phyloP scores from a whole-genome alignment of 2,113 vertebrate species.

The Choloepus hoffmanni region DNA sequence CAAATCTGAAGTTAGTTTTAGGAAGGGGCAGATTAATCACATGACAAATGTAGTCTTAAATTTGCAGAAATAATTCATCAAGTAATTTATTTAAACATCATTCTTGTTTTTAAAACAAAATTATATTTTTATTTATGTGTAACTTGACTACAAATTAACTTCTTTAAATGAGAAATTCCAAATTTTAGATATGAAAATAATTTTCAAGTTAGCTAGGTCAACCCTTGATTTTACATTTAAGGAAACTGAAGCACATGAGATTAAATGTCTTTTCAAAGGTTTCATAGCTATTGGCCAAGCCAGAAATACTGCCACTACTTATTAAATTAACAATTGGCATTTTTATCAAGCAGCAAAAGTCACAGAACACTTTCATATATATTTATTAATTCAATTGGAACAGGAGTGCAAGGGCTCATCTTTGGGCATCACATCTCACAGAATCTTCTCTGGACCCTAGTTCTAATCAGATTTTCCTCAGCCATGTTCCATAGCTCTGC shows the following conservation, averaged over 20 bases:
- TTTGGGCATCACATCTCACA: fast-evolving
- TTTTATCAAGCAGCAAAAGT: neutral
- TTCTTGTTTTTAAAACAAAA: neutral
- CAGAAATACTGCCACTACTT: neutral
- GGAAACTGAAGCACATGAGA: neutral
- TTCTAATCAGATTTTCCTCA: fast-evolving
- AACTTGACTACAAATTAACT: neutral
- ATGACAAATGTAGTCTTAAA: neutral
- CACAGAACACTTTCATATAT: neutral
- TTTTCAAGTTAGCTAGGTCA: neutral
- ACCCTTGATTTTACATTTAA: neutral
- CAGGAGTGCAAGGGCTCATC: too few relatives aligned
- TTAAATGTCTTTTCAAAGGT: neutral
- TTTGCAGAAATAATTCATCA: neutral
- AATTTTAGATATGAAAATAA: neutral
- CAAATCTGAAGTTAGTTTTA: neutral
- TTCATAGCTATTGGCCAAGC: neutral
- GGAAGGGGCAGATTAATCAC: neutral
- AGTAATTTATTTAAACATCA: neutral
- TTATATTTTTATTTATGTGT: neutral
- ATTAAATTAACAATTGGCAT: fast-evolving
- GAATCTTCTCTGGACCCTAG: fast-evolving
- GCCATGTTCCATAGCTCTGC: fast-evolving
- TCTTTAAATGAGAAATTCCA: neutral
- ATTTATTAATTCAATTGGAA: neutral